Base-by-base conservation (phyloP, 2,113 vertebrate species). In the Hemibagrus wyckioides region DNA sequence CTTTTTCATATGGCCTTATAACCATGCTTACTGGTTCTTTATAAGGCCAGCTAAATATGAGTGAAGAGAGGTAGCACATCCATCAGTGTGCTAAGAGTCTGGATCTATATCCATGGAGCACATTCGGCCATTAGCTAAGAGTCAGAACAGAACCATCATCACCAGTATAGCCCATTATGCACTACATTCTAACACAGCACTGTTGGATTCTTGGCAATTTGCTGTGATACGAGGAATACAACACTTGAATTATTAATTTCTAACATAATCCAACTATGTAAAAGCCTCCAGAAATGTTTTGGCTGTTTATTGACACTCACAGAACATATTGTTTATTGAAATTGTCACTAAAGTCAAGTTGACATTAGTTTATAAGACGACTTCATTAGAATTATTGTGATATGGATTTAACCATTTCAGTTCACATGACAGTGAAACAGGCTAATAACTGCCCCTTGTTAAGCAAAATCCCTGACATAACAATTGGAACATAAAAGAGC, bases 11-110 rank as follows among this genome's bases (percentile, higher is more conserved):
- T 33, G 28, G 63, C 36, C 21, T 10, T 7, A 25, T 25, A 39
- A 52, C 9, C 41, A 6, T 83, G 61, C 9, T 36, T 54, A 69
- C 13, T n/a, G 50, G 30, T 65, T 63, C 83, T 79, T 91, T 88
- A 81, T 30, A 69, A 21, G 36, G 44, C 41, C 48, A 52, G 28
- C 6, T n/a, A 77, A 52, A 52, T 30, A 17, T 17, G 28, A 50
- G 14, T 50, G 13, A 25, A 80, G 17, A 87, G 19, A 36, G 52
- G 25, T n/a, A 50, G 63, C 30, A 54, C 54, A 41, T 44, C 25
- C 57, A 56, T 19, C 56, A 52, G 23, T 52, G 36, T 57, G 30
- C 63, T 63, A 82, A 84, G 73, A 83, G 63, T 19, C 44, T 83
- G 23, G 81, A 76, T 50, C 25, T 52, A 30, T 17, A 30, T 30